phyloP scores from a whole-genome alignment of 2,797 vertebrate genomes.

The Pachyuromys duprasi region DNA sequence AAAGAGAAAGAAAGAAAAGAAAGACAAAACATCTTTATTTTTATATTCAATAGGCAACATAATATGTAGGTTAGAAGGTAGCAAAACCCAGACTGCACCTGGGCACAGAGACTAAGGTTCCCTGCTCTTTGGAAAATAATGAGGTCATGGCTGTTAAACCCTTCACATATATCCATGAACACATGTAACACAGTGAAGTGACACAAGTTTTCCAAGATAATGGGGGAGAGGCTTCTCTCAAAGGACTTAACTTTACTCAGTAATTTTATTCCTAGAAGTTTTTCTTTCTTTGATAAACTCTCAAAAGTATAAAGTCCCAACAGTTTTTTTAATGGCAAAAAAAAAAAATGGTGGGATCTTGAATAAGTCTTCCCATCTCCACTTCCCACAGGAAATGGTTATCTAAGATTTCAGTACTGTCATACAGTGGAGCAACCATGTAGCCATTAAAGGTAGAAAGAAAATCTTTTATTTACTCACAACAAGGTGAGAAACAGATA shows the following conservation, averaged over 20 bases:
- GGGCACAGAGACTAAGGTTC: neutral
- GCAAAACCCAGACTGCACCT: neutral
- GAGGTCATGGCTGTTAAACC: neutral
- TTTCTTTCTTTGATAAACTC: neutral
- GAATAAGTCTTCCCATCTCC: neutral
- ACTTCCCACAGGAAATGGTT: neutral
- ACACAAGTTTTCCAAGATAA: neutral
- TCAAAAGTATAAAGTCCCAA: neutral
- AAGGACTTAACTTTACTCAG: rapidly evolving
- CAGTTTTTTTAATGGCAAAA: neutral
- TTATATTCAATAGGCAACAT: neutral
- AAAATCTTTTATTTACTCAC: neutral
- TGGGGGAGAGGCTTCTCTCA: neutral
- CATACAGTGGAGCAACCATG: neutral
- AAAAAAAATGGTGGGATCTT: neutral
- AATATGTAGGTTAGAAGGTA: neutral
- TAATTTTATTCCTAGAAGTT: neutral
- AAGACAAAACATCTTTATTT: neutral
- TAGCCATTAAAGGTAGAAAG: neutral
- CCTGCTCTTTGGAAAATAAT: neutral
- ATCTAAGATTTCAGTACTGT: neutral
- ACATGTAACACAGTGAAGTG: rapidly evolving
- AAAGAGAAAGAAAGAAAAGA: no score
- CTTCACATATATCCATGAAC: neutral
- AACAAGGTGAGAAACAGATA: neutral